A percentile compares a stretch with the other conserved stretches of the same genome.
phyloP scores from a whole-genome alignment of 2,888 invertebrate species.

The Bembecia ichneumoniformis region DNA sequence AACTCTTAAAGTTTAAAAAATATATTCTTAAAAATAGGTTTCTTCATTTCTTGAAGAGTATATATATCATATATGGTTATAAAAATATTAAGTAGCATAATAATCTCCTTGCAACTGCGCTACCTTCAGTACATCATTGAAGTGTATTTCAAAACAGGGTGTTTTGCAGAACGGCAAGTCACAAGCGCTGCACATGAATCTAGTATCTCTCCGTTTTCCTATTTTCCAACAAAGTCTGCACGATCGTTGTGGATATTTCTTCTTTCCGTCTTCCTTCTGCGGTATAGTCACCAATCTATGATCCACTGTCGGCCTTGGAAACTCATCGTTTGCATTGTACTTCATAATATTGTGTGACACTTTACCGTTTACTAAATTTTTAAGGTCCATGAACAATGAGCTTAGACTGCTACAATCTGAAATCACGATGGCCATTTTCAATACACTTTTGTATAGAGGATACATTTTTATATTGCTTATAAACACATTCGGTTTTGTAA shows the following conservation, averaged over 20 bases:
- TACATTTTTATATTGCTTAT: conserved; percentile 13
- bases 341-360: conserved; percentile 44
- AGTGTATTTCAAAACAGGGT: conserved; percentile 65
- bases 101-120: conserved; percentile 60
- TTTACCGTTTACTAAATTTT: conserved; percentile 67
- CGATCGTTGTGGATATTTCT: conserved; percentile 68
- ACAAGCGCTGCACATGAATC: conserved; percentile 66
- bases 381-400: conserved; percentile 65
- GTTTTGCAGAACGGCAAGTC: conserved; percentile 66
- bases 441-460: conserved; percentile 26
- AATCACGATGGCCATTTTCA: conserved; percentile 73
- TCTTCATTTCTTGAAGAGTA: not conserved
- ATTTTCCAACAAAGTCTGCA: conserved; percentile 67
- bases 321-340: conserved; percentile 39
- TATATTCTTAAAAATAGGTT: conserved; percentile 1
- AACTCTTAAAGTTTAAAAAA: not conserved
- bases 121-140: conserved; percentile 58
- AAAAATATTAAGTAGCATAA: conserved; percentile 43
- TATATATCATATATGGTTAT: not conserved
- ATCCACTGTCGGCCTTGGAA: conserved; percentile 38
- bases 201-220: conserved; percentile 59
- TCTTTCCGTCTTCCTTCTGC: conserved; percentile 70
- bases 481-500: conserved; percentile 13
- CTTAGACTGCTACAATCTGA: conserved; percentile 67
- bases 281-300: conserved; percentile 65